Base-by-base conservation (phyloP, 2,797 vertebrate genomes). In the Okamejei kenojei region DNA sequence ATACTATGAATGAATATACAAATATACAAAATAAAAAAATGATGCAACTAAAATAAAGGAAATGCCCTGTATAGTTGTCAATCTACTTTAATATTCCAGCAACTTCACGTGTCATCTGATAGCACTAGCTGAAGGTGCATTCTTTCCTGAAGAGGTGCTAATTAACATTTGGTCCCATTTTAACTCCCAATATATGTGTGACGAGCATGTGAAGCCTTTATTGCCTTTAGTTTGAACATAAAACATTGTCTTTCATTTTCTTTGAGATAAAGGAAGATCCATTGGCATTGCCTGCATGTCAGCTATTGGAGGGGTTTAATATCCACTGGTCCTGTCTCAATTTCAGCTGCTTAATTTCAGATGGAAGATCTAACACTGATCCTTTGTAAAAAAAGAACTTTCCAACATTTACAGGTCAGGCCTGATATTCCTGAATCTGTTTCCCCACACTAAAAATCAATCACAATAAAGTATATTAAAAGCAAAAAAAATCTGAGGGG, bases 291-390 rank as follows among this genome's bases (percentile, higher is more conserved):
- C 38, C 38, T 45, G 38, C 71, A 92, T 26, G 74, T 92, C 71
- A 92, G 38, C 45, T 92, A 92, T 54, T 74, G 71, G 26, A 74
- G 23, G 38, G 17, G 54, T 91, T 73, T 76, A 68, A 92, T 58
- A 92, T 92, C 90, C 90, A 92, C 90, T 92, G 90, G 90, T 92
- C 90, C 90, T 74, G 90, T 54, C 90, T 92, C 26, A 71, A 92
- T 92, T 92, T 35, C 38, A 92, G 68, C 10, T 92, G 23, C 11
- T 92, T 74, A 54, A 71, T 45, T 92, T 13, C 8, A 68, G 35
- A 91, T 91, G 71, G 10, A 74, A 38, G 65, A 74, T 54, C 90
- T 29, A 92, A 68, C 71, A 54, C 2, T 45, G 23, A 11, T 76
- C 38, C 38, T 45, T 76, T 45, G 21, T 73, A 73, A 91, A 21